Evolutionary conservation across 2,888 invertebrate species (phyloP), one percentile per base, ranked within the genome.

Genomic region (Flexamia atlantica): DNA sequence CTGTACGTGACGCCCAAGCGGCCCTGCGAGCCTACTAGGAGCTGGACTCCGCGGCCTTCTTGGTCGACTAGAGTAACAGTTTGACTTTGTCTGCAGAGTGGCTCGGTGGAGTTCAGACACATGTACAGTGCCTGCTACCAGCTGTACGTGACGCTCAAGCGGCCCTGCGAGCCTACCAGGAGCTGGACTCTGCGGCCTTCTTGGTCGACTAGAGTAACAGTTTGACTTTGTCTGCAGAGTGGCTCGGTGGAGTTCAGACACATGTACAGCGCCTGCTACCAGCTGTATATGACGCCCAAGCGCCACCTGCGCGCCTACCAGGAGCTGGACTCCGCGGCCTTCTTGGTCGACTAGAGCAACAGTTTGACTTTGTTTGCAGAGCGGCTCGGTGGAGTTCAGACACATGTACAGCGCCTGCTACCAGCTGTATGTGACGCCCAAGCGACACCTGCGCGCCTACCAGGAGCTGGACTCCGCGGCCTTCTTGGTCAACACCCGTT

Each of bases 101-200:
- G 53, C n/a, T 2, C 9, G 57, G 53, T 84, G 25, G 60, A 32
- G 57, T 84, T 84, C 70, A 32, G 50, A 0, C 79, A 74, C 40
- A 7, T 70, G 46, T 84, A 76, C 57, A 64, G 79, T 68, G 84
- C 82, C 10, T 70, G 72, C 28, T 84, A 84, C 68, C 82, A 82
- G 64, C 79, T 84, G 40, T 60, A 23, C 23, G 32, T 84, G 46
- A 82, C 64, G 17, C 76, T 28, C 3, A 14, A 17, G 25, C 20
- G 20, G 0, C n/a, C 23, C 20, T 40, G 0, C 20, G 14, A 23
- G 72, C 76, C 14, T 60, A 42, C 68, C 42, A 40, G n/a, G 36
- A 60, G 25, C 32, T 81, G 50, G 64, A 50, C 40, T 76, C 84
- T 1, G 25, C 20, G 23, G 57, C 64, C n/a, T n/a, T n/a, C n/a